A percentile compares a stretch with the other conserved stretches of the same genome.
phyloP scores from a whole-genome alignment of 1,140 invertebrate genomes.

The Onthophagus taurus region DNA sequence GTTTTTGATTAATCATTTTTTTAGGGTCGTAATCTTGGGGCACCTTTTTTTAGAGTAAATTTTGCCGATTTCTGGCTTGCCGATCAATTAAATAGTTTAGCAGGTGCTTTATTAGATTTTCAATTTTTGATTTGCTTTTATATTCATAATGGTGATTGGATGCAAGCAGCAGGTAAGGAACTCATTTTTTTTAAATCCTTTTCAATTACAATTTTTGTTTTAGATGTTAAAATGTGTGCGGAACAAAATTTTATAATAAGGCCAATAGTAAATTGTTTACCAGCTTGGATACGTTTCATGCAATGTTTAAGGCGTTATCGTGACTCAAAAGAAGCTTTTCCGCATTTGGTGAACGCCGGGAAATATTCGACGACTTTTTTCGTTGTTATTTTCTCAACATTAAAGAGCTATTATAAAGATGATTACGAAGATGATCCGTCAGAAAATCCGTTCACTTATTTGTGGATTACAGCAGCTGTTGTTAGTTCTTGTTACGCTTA shows the following conservation, averaged over 20 bases:
- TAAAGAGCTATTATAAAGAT: conserved; percentile 54
- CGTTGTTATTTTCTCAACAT: conserved; percentile 77
- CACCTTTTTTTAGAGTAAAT: conserved; percentile 90
- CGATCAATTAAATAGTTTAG: conserved; percentile 94
- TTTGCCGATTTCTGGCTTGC: conserved; percentile 99
- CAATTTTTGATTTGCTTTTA: conserved; percentile 88
- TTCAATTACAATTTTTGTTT: neutral
- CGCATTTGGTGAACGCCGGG: conserved; percentile 92
- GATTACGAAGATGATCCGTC: conserved; percentile 18
- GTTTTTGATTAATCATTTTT: neutral
- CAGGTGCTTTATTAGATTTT: conserved; percentile 83
- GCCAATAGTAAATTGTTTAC: conserved; percentile 79
- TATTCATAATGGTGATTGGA: conserved; percentile 59
- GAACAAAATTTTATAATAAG: conserved; percentile 55
- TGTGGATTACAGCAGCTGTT: conserved; percentile 59
- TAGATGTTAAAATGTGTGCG: conserved; percentile 52
- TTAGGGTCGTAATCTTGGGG: conserved; percentile 74
- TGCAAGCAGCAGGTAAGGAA: conserved; percentile 45
- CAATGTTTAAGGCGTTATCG: conserved; percentile 93
- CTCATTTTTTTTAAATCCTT: too few relatives aligned
- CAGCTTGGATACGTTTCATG: conserved; percentile 95
- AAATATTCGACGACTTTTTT: conserved; percentile 98
- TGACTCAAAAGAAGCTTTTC: conserved; percentile 83
- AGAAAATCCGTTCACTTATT: conserved; percentile 59
- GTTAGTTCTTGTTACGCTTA: conserved; percentile 70